Evolutionary conservation across 2,888 invertebrate genomes (phyloP).

Genomic region (Candidula unifasciata): DNA sequence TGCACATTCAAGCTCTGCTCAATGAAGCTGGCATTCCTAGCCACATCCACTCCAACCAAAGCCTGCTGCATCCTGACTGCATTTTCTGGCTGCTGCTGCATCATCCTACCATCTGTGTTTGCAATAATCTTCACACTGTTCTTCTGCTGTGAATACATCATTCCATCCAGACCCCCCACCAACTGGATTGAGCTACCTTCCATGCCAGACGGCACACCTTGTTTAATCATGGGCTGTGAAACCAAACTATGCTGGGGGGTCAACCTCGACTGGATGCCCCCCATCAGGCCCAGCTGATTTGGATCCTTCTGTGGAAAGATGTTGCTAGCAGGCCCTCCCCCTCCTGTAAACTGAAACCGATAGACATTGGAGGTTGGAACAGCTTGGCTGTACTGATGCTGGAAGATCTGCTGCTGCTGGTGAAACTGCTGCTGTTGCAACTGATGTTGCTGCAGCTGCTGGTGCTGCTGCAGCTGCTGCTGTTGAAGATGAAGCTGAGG

Average conservation of each 20-base stretch:
- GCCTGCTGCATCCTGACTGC: constrained; percentile 41
- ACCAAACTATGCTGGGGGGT: constrained; percentile 42
- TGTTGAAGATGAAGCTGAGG: constrained; percentile 52
- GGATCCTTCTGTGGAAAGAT: constrained; percentile 48
- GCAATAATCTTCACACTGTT: constrained; percentile 31
- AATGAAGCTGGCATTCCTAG: constrained; percentile 37
- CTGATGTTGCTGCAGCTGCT: constrained; percentile 53
- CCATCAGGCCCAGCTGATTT: constrained; percentile 28
- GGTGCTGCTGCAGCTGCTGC: constrained; percentile 27
- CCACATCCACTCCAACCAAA: constrained; percentile 40
- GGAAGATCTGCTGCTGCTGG: constrained; percentile 48
- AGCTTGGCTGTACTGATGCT: constrained; percentile 49
- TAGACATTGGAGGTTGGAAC: constrained; percentile 41
- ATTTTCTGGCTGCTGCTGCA: constrained; percentile 40
- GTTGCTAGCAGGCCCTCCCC: constrained; percentile 21
- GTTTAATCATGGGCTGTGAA: constrained; percentile 34
- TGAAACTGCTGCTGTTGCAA: constrained; percentile 48
- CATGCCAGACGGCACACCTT: constrained; percentile 35
- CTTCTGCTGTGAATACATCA: constrained; percentile 44
- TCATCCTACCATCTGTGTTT: constrained; percentile 36
- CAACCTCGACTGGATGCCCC: constrained; percentile 44
- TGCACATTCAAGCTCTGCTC: constrained; percentile 31
- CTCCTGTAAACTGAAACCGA: constrained; percentile 45
- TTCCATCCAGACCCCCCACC: constrained; percentile 36
- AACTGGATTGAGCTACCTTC: constrained; percentile 32